Conservation (phyloP, 2,113 vertebrate species). For the Muntiacus reevesi region DNA sequence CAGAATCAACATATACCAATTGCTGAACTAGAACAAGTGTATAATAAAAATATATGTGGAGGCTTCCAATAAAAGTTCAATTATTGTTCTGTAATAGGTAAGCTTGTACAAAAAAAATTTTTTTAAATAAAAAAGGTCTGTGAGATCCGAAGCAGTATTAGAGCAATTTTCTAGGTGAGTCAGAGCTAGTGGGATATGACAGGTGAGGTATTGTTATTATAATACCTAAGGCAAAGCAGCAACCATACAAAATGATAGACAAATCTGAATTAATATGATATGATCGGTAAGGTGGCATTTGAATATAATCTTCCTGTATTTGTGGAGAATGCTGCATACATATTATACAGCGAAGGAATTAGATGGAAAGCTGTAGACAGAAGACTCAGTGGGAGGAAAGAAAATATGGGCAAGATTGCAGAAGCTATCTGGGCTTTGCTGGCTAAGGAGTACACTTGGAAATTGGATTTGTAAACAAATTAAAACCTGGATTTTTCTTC, state of each 20-base stretch:
- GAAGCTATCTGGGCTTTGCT: slow-evolving; percentile 39
- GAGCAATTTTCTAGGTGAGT: slow-evolving; percentile 79
- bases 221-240: slow-evolving; percentile 83
- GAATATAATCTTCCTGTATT: slow-evolving; percentile 75
- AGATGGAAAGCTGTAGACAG: slow-evolving; percentile 32
- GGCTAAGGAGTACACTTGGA: slow-evolving; percentile 41
- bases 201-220: slow-evolving; percentile 80
- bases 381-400: slow-evolving; percentile 62
- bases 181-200: slow-evolving; percentile 75
- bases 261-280: slow-evolving; percentile 83
- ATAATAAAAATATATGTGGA: slow-evolving; percentile 68
- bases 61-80: slow-evolving; percentile 69
- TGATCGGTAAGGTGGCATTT: slow-evolving; percentile 77
- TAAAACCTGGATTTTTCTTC: slow-evolving; percentile 58
- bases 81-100: slow-evolving; percentile 71
- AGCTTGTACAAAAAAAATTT: slow-evolving; percentile 34
- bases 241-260: slow-evolving; percentile 79
- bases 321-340: slow-evolving; percentile 61
- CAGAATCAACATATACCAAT: slow-evolving; percentile 59
- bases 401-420: slow-evolving; percentile 55
- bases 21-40: slow-evolving; percentile 62
- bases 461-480: slow-evolving; percentile 65
- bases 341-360: slow-evolving; percentile 63
- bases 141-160: slow-evolving; percentile 70
- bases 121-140: background rate